Evolutionary conservation across 23 tunicate species (phyloP).

Genomic region (Ciona savignyi): DNA sequence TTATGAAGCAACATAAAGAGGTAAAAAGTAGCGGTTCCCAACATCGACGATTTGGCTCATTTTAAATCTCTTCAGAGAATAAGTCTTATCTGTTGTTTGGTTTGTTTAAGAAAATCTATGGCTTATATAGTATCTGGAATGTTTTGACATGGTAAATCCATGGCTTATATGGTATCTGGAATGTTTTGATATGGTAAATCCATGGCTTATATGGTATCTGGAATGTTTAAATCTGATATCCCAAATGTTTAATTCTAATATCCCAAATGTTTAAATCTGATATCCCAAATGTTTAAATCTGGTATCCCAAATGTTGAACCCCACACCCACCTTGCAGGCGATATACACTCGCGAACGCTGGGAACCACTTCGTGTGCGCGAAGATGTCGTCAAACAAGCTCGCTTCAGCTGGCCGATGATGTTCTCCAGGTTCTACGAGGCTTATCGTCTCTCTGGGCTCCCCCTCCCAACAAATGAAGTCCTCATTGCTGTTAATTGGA

Average conservation of each 20-base stretch:
- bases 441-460: slow-evolving; percentile 55
- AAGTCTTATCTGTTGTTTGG: not conserved
- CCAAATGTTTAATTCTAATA: not conserved
- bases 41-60: no score
- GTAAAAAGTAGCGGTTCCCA: no score
- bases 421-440: slow-evolving; percentile 88
- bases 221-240: not conserved
- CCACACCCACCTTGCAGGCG: slow-evolving; percentile 21
- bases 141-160: no score
- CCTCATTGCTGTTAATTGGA: slow-evolving; percentile 90
- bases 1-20: slow-evolving; percentile 49
- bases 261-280: no score
- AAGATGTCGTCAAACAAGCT: slow-evolving; percentile 78
- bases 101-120: not conserved
- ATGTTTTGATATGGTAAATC: no score
- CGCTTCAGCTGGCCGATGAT: slow-evolving; percentile 86
- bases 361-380: slow-evolving; percentile 81
- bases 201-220: no score
- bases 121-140: no score
- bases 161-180: no score
- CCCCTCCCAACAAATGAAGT: slow-evolving; percentile 59
- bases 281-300: no score
- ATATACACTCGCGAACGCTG: slow-evolving; percentile 82
- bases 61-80: no score
- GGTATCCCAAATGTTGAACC: no score